phyloP scores from a whole-genome alignment of 1,140 invertebrate genomes.

The Dendroctonus valens region DNA sequence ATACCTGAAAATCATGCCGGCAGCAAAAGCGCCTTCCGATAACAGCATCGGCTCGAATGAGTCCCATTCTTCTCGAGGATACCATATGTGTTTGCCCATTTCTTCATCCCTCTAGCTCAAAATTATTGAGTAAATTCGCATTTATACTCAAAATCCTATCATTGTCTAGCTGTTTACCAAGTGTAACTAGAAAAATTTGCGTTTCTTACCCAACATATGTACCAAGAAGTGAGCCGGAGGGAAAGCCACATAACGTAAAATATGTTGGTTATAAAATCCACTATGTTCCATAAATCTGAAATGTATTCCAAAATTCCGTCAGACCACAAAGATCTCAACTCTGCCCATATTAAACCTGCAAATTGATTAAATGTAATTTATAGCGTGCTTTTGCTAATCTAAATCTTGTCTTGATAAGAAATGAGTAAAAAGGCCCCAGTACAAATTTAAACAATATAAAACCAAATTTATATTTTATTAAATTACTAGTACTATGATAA shows the following conservation, averaged over 20 bases:
- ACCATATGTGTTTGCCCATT: constrained; percentile 35
- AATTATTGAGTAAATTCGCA: too few species aligned
- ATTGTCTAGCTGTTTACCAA: too few species aligned
- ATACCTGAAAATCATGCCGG: constrained; percentile 87
- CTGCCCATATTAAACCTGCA: constrained; percentile 85
- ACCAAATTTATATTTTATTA: too few species aligned
- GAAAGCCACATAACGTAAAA: constrained; percentile 92
- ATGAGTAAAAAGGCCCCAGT: too few species aligned
- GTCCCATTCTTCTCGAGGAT: constrained; percentile 77
- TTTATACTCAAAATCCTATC: too few species aligned
- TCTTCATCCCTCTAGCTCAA: constrained; percentile 35
- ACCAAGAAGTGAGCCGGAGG: constrained; percentile 72
- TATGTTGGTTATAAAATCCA: constrained; percentile 92
- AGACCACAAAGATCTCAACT: constrained; percentile 83
- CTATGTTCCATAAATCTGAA: constrained; percentile 94
- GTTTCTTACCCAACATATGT: constrained; percentile 68
- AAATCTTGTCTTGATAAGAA: too few species aligned
- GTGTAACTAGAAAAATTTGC: too few species aligned
- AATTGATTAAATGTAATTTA: constrained; percentile 4
- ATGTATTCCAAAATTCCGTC: constrained; percentile 88
- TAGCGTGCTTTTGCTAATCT: too few species aligned
- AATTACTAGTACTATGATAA: too few species aligned
- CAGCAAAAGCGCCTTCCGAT: constrained; percentile 91
- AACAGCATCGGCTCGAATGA: constrained; percentile 93
- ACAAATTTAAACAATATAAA: too few species aligned